Percentiles rank a stretch among this genome's conserved stretches.
Evolutionary conservation across 2,888 invertebrate species (phyloP).

Genomic region (Spilosoma lubricipeda): DNA sequence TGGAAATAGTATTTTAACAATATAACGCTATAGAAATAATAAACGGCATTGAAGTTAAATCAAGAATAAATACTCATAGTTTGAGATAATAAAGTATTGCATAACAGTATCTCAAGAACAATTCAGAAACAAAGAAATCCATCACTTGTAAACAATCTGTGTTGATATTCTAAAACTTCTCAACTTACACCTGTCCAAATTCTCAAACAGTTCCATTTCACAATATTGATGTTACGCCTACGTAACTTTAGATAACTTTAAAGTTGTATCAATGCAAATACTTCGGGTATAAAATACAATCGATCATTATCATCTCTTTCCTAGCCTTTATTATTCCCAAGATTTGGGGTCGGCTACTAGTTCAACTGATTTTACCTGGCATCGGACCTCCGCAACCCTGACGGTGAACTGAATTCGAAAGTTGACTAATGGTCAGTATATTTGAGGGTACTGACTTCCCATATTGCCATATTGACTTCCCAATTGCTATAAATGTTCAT

Average conservation of each 20-base stretch:
- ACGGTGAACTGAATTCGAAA: too few relatives aligned
- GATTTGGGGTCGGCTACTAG: too few relatives aligned
- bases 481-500: too few relatives aligned
- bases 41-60: not conserved
- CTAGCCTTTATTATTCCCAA: too few relatives aligned
- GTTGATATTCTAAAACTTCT: not conserved
- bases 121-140: not conserved
- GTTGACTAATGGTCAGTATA: too few relatives aligned
- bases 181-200: not conserved
- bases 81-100: not conserved
- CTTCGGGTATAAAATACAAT: conserved; percentile 5
- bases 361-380: too few relatives aligned
- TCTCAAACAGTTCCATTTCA: not conserved
- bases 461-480: too few relatives aligned
- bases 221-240: not conserved
- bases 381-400: too few relatives aligned
- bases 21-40: not conserved
- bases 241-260: not conserved
- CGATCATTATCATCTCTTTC: too few relatives aligned
- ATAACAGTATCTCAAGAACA: not conserved
- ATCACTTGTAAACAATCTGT: conserved; percentile 2
- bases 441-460: too few relatives aligned
- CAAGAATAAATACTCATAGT: not conserved
- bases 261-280: not conserved
- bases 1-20: too few relatives aligned